phyloP scores from a whole-genome alignment of 2,888 invertebrate genomes.

The Cheilosia urbana region DNA sequence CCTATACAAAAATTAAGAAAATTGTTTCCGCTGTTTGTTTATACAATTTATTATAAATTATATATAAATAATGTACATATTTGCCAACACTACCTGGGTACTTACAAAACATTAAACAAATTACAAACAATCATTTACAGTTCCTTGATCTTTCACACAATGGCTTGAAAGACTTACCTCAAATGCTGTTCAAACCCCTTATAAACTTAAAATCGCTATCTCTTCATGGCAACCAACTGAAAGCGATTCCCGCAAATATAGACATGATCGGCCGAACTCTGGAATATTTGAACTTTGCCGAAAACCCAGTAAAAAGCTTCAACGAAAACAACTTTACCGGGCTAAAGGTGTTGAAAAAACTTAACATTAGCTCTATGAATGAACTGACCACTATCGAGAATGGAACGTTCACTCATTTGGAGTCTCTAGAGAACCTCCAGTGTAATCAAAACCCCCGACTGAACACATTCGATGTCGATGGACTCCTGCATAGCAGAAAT shows the following conservation, averaged over 20 bases:
- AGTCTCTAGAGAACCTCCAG: slow-evolving; percentile 82
- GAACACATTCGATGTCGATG: slow-evolving; percentile 86
- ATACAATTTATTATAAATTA: no score
- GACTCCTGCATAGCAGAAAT: slow-evolving; percentile 80
- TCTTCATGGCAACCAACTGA: slow-evolving; percentile 86
- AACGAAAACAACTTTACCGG: slow-evolving; percentile 86
- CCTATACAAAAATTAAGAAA: no score
- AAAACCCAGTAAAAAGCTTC: slow-evolving; percentile 86
- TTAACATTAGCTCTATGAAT: slow-evolving; percentile 87
- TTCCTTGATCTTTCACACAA: slow-evolving; percentile 86
- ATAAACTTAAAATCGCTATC: slow-evolving; percentile 85
- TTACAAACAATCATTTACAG: slow-evolving; percentile 79
- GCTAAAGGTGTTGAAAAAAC: slow-evolving; percentile 85
- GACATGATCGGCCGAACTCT: slow-evolving; percentile 85
- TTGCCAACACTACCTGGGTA: no score
- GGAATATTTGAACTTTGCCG: slow-evolving; percentile 86
- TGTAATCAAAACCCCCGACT: slow-evolving; percentile 85
- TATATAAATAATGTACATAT: no score
- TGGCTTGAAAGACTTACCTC: slow-evolving; percentile 85
- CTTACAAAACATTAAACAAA: neutral
- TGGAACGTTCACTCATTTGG: slow-evolving; percentile 85
- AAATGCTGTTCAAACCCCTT: slow-evolving; percentile 85
- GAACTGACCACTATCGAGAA: slow-evolving; percentile 85
- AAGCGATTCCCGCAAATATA: slow-evolving; percentile 86
- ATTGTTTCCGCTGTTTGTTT: no score